These are phyloP conservation scores for Phylloscopus collybita DNA, from an alignment of 2,797 vertebrate genomes.

Conservation along the genomic window DNA sequence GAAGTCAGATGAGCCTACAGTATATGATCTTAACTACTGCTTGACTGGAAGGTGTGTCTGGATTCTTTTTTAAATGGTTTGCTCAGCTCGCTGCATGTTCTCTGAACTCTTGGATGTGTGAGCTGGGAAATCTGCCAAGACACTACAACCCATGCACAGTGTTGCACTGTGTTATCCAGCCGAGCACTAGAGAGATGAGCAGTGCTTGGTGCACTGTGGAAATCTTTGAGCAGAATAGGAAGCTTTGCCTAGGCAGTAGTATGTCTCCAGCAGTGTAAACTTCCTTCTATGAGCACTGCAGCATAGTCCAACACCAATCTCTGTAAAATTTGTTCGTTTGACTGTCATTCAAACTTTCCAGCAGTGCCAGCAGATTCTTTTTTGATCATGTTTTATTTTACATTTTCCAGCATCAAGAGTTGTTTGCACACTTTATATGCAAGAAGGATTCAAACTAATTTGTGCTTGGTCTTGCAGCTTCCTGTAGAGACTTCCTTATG, in stretches of 20 bases:
- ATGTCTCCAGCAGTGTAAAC: accelerated
- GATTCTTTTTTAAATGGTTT: neutral
- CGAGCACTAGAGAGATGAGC: neutral
- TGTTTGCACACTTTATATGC: neutral
- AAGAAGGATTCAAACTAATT: neutral
- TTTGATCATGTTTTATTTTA: neutral
- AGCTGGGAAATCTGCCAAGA: neutral
- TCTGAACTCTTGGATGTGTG: neutral
- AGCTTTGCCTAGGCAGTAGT: neutral
- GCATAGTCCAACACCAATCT: neutral
- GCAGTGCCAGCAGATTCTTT: neutral
- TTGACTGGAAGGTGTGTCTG: neutral
- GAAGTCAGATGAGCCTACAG: neutral
- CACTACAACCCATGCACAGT: accelerated
- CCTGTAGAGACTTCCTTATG: neutral
- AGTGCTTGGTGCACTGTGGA: accelerated
- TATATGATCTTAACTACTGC: neutral
- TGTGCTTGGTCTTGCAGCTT: neutral
- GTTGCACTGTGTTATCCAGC: neutral
- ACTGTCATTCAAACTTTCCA: neutral
- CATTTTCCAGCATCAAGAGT: neutral
- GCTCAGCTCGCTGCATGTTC: accelerated
- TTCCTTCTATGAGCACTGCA: neutral
- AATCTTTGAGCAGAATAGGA: neutral
- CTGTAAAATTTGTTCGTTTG: neutral